A percentile compares a stretch with the other conserved stretches of the same genome.
Conservation (phyloP, 2,888 invertebrate species). For the Eupithecia centaureata region DNA sequence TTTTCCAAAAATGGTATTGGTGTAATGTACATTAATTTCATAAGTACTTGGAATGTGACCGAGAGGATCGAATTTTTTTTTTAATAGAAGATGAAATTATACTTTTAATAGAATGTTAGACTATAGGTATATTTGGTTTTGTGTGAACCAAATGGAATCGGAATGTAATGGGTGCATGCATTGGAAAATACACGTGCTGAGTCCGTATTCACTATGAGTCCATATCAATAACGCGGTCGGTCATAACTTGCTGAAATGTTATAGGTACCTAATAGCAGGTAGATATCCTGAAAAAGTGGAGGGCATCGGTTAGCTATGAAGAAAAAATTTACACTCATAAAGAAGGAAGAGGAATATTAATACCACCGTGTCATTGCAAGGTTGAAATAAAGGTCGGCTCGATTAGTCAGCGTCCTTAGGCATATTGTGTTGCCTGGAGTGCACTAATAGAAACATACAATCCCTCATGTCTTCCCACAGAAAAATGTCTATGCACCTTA, state of each 20-base stretch:
- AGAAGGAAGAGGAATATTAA: not conserved
- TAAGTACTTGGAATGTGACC: not conserved
- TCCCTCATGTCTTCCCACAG: too few relatives aligned
- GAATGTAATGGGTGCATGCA: conserved; percentile 9
- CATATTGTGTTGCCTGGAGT: too few relatives aligned
- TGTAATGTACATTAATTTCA: not conserved
- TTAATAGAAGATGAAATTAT: conserved; percentile 16
- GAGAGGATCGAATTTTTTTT: not conserved
- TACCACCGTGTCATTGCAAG: not conserved
- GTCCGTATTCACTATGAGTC: not conserved
- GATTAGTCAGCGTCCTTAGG: not conserved
- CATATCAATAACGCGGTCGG: not conserved
- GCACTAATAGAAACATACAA: too few relatives aligned
- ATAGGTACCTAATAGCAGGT: not conserved
- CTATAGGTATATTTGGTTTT: conserved; percentile 45
- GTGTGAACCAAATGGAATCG: conserved; percentile 39
- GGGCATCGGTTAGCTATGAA: not conserved
- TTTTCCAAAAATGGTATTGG: not conserved
- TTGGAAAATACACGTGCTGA: not conserved
- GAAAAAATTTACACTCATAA: conserved; percentile 2
- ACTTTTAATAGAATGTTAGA: conserved; percentile 30
- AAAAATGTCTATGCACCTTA: too few relatives aligned
- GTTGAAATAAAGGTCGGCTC: not conserved
- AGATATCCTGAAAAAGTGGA: not conserved
- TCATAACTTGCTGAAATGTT: not conserved